Base-by-base conservation (phyloP, 2,113 vertebrate species). In the Coryphaenoides rupestris region DNA sequence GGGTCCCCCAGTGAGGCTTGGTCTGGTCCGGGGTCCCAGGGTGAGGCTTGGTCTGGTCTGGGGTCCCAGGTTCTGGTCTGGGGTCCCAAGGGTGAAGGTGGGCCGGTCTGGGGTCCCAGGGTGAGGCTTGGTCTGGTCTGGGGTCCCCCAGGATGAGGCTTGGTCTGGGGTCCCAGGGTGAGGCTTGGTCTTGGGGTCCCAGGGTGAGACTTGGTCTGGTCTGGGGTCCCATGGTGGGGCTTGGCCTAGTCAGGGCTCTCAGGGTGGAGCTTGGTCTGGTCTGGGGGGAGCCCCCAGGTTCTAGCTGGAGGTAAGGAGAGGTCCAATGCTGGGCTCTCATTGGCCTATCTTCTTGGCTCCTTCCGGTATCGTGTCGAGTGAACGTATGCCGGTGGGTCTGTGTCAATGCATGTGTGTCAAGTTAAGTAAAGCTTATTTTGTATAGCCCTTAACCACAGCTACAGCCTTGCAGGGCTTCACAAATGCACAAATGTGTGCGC, bases 291-390 rank as follows among this genome's bases (percentile, higher is more conserved):
- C 23, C 14, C 5, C 13, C 47, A 24, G 22, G 15, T 9, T 1
- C 2, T 13, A 82, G 88, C 86, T 81, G 82, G 77, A 78, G 19
- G 83, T 87, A 86, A 80, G 82, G 77, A 78, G 83, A 76, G 78
- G 83, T 83, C 45, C 73, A 21, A 78, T 85, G 88, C 19, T 66
- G 87, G 86, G 83, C 86, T 86, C 83, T 81, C 81, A 71, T 81
- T 71, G 70, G 80, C 79, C 71, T 83, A 72, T 74, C 73, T 59
- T 63, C 19, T 61, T 28, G 61, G n/a, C 70, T 45, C 50, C 69
- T 40, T 57, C n/a, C 65, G 19, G 60, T n/a, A n/a, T 17, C 7
- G 1, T 58, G 19, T 55, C 15, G 5, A n/a, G 7, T 66, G 19
- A 56, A 2, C 9, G 3, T 40, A 12, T 12, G 33, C 33, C 13